These are phyloP conservation scores for Drosophila mauritiana DNA, from an alignment of 1,140 invertebrate genomes.

Conservation along the genomic window DNA sequence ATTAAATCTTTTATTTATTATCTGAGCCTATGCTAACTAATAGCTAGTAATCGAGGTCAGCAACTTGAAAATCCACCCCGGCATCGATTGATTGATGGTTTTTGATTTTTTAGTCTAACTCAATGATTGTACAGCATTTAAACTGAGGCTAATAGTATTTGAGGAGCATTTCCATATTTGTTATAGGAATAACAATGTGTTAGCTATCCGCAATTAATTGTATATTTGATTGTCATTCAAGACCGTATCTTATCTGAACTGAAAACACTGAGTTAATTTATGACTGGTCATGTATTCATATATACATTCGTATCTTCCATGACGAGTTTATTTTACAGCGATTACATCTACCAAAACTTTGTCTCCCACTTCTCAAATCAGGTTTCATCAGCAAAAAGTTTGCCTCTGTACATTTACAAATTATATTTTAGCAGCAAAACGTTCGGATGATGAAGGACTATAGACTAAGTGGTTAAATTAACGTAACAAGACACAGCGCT, in stretches of 20 bases:
- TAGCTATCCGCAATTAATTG: not conserved
- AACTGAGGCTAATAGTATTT: not conserved
- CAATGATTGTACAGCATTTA: not conserved
- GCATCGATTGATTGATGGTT: not conserved
- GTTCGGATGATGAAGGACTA: conserved; percentile 30
- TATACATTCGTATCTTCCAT: not conserved
- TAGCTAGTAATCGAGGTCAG: not conserved
- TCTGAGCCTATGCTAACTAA: not conserved
- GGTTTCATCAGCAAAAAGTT: not conserved
- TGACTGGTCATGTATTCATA: not conserved
- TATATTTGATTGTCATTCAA: not conserved
- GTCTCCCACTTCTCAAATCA: not conserved
- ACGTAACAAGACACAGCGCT: conserved; percentile 70
- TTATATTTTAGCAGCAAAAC: conserved; percentile 48
- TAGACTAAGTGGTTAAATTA: conserved; percentile 58
- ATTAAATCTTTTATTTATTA: not conserved
- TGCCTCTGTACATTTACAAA: conserved; percentile 21
- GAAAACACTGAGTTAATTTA: not conserved
- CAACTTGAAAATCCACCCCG: not conserved
- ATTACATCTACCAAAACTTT: not conserved
- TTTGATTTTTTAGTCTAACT: not conserved
- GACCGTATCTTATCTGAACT: not conserved
- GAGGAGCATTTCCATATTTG: not conserved
- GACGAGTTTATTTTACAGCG: not conserved
- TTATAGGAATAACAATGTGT: no score